Percentiles rank a stretch among this genome's conserved stretches.
Conservation (phyloP, 1,140 invertebrate genomes). For the Luehdorfia chinensis region DNA sequence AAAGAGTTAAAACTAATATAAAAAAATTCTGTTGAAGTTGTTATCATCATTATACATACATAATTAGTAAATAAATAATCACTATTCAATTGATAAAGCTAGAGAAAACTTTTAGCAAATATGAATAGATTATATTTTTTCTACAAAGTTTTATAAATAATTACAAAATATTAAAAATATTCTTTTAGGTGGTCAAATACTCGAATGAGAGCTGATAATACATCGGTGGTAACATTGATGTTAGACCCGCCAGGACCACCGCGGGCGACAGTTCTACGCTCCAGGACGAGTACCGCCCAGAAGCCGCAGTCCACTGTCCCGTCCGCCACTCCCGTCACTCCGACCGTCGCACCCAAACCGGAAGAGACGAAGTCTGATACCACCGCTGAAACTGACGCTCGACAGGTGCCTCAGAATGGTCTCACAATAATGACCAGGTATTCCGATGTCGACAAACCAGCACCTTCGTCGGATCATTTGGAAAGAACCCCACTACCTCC, state of each 20-base stretch:
- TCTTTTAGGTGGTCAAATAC: constrained; percentile 83
- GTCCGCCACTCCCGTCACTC: constrained; percentile 19
- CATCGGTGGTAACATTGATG: constrained; percentile 95
- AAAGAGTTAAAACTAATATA: no score
- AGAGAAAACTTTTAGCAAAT: no score
- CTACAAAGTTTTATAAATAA: no score
- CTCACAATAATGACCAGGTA: constrained; percentile 69
- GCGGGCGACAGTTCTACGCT: constrained; percentile 79
- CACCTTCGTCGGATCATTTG: constrained; percentile 23
- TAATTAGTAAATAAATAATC: no score
- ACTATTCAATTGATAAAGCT: no score
- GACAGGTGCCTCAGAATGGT: constrained; percentile 53
- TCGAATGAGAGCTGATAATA: constrained; percentile 95
- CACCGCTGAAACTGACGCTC: constrained; percentile 25
- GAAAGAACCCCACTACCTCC: constrained; percentile 43
- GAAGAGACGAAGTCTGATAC: no score
- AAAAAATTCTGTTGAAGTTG: no score
- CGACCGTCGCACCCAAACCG: constrained; percentile 19
- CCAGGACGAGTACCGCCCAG: constrained; percentile 40
- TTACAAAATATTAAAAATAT: no score
- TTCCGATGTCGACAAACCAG: constrained; percentile 48
- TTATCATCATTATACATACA: no score
- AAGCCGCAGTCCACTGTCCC: constrained; percentile 25
- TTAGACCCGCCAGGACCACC: constrained; percentile 94
- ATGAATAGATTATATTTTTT: no score